Evolutionary conservation across 2,797 vertebrate species (phyloP), one percentile per base, ranked within the genome.

Genomic region (Yasuhikotakia modesta): DNA sequence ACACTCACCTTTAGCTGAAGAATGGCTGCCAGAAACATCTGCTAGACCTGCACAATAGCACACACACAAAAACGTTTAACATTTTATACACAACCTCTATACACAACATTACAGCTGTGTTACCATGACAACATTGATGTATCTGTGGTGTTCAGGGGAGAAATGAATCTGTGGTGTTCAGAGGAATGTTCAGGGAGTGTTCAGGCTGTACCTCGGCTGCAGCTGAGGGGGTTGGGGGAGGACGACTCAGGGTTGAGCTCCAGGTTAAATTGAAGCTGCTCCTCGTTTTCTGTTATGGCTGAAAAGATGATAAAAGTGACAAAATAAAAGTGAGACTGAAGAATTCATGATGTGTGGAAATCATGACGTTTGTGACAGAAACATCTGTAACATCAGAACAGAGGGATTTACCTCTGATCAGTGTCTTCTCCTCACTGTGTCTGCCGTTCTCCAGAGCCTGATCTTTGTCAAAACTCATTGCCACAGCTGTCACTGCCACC

Each of bases 401-500:
- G 27, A 27, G 2, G 27, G 70, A 16, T 82, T 90, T 81, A 98
- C 98, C 96, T 95, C 95, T 96, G 87, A 91, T 89, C 30, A 92
- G 78, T 13, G 90, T 85, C 84, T 94, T 97, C 81, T 98, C 96
- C 61, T 70, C 57, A 57, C 87, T 82, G 50, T 83, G 81, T 90
- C 91, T 94, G 78, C 84, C 86, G 48, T 89, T 92, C 81, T 97
- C 96, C 70, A 95, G 92, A 19, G 89, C 86, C 87, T 96, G 95
- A 78, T 96, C 95, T 91, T 96, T 97, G 88, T 98, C 96, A 70
- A 94, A 98, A 1, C 95, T 97, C 93, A 99, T 99, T 67, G 97
- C 96, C 84, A 99, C 97, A 0, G 96, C 97, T 39, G 97, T 99
- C 84, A 99, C 98, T 4, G 96, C 92, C 24, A 99, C 95, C 98